Base-by-base conservation (phyloP, 2,797 vertebrate genomes). In the Enteromius radiatus region DNA sequence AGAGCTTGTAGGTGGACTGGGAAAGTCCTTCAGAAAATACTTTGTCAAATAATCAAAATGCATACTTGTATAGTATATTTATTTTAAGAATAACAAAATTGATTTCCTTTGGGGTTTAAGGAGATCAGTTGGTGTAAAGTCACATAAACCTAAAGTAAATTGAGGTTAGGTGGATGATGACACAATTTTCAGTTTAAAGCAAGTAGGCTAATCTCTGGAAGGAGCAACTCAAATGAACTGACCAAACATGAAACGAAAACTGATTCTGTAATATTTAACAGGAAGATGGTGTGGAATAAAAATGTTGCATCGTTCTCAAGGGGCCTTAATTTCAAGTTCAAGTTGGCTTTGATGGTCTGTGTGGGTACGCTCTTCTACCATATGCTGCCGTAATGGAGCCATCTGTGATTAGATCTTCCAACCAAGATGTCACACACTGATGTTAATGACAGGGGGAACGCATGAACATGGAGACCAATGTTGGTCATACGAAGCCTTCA, bases 401-500 rank as follows among this genome's bases (percentile, higher is more conserved):
- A 70, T 87, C 73, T 87, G 80, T 73, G 76, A 77, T 61, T 41
- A 81, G 47, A 73, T 74, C 73, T 33, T 19, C 52, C 28, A 49
- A 67, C 63, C 47, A 54, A 31, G 82, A 80, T 83, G 68, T 73
- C 67, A 81, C 56, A 71, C 36, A 52, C 45, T 54, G 43, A 38
- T 68, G 67, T 64, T 84, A 86, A 84, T 83, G 31, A 84, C 41
- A 75, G 73, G 77, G 38, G 54, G 33, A 64, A 73, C 36, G 56
- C 59, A 69, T 61, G 67, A 81, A 81, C 36, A 81, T 36, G 41
- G 3, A 85, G 31, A 69, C 26, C 81, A 65, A 59, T 52, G 76
- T 76, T 70, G 67, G 54, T 71, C 67, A 65, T n/a, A 41, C 23
- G 10, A 76, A 74, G 52, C 80, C 63, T 33, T 79, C 43, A 63